Base-by-base conservation (phyloP, 2,113 vertebrate species). In the Camarhynchus parvulus region DNA sequence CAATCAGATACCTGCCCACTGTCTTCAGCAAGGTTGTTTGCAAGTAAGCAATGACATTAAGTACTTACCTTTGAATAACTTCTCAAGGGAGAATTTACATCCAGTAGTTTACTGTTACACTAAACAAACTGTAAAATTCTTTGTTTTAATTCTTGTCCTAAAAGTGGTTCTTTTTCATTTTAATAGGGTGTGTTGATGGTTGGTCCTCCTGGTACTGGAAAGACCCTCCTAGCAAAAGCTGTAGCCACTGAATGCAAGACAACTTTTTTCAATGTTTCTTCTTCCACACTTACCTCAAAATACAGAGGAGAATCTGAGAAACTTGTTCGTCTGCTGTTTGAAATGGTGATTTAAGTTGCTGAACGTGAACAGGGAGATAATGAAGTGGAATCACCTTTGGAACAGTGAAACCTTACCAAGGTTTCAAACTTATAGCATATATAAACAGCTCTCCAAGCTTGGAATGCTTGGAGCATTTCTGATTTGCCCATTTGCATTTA, bases 241-340 rank as follows among this genome's bases (percentile, higher is more conserved):
- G 99, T 99, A 25, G 99, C 99, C 27, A 99, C 99, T 5, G 99
- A 99, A 96, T 99, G 99, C 98, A 99, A 98, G 97, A 99, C 99
- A 85, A 99, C 99, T 6, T 99, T 99, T 97, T 99, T 99, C 97
- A 99, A 99, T 14, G 98, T 99, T 67, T 99, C 99, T 46, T 99
- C 99, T 3, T 99, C 99, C 18, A 99, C 99, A 0, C 99, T 99
- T 76, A 99, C 99, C 87, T 99, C 99, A 90, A 99, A 99, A 94
- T 99, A 99, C 97, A 98, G 99, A 97, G 99, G 99, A 85, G 99
- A 99, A 97, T 99, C 99, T 20, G 99, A 99, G 97, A 99, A 99
- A 94, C 98, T 99, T 42, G 99, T 99, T 63, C 99, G 99, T 55
- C 98, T 99, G 4, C 98, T 99, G 25, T 99, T 99, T 97, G 99